Evolutionary conservation across 64 coral and sea anemone genomes (phyloP), one percentile per base, ranked within the genome.

Genomic region (Montipora capricornis): DNA sequence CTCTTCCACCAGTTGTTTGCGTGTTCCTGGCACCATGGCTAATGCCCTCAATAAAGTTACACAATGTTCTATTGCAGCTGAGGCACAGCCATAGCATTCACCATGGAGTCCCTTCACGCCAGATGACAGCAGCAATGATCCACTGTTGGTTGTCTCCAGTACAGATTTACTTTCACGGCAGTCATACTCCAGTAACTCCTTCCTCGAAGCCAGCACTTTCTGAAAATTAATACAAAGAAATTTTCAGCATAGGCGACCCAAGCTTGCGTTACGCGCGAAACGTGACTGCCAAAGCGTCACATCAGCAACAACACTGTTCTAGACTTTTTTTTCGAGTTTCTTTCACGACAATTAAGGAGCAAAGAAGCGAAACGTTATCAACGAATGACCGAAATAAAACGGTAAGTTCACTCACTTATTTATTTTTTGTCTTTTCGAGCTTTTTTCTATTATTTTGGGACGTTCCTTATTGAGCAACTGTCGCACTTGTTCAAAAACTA

Each of bases 121-220:
- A 19, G 91, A 80, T 44, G 95, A 69, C 7, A 96, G 55, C 44
- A 95, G 94, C 69, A 96, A 64, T 48, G 91, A 93, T 29, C 89
- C 88, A 84, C 64, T 81, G 57, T 77, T 76, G 10, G 82, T 47
- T n/a, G 73, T 91, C 64, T 89, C 82, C 49, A 86, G 15, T 69
- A 92, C 66, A 73, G 24, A 77, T 60, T 98, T 95, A 83, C 91
- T 83, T 16, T 91, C 94, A 50, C 97, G 97, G 45, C 91, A 90
- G 50, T 98, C 97, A 79, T 98, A 98, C 48, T 98, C 97, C 24
- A 98, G 77, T 3, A 98, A 83, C 49, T 98, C 97, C 49, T 98
- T 98, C 51, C 97, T 89, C 44, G 97, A 98, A 11, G 97, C 97
- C 47, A 98, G 50, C 8, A 98, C 97, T 98, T 98, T 98, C 97